Base-by-base conservation (phyloP, 2,113 vertebrate genomes). In the Indicator maculatus region DNA sequence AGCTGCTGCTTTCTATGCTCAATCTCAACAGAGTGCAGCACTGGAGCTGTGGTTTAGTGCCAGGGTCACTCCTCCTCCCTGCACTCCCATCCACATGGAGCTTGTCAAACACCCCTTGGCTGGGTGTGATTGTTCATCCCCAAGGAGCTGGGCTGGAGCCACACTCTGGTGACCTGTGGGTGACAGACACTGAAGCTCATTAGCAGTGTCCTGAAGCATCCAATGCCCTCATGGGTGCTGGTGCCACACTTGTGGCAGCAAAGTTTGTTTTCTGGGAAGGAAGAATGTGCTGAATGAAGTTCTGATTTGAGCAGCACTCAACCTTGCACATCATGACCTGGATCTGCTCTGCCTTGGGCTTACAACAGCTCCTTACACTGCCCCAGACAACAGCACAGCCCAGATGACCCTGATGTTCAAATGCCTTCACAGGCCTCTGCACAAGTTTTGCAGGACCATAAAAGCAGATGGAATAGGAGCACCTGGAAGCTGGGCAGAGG, bases 371-470 rank as follows among this genome's bases (percentile, higher is more conserved):
- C 28, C 72, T 41, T 8, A 36, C 74, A 7, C 50, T 30, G 14
- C 13, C 52, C 13, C 21, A 6, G 21, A 61, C 1, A 33, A 47
- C 55, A 36, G 13, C 23, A 2, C 19, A 8, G 28, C 0, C 9
- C 53, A 30, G 6, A 8, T 2, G 3, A n/a, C 71, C 18, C 61
- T 4, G 1, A 10, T 0, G 44, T 8, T 2, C 47, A 11, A 19
- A 50, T 50, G 47, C 23, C 21, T 76, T 4, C 18, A 5, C 36
- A 44, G 71, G 63, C 70, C 58, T 75, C 18, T 50, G 64, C 30
- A 24, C 16, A 56, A 11, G 41, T 73, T 83, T 14, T 65, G 50
- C 28, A 66, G 70, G 66, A 53, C 65, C 53, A 16, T 1, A 24
- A 2, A 33, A 82, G 77, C 0, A 67, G 81, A 28, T 8, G 39